Base-by-base conservation (phyloP, 2,888 invertebrate species). In the Lycophotia porphyrea region DNA sequence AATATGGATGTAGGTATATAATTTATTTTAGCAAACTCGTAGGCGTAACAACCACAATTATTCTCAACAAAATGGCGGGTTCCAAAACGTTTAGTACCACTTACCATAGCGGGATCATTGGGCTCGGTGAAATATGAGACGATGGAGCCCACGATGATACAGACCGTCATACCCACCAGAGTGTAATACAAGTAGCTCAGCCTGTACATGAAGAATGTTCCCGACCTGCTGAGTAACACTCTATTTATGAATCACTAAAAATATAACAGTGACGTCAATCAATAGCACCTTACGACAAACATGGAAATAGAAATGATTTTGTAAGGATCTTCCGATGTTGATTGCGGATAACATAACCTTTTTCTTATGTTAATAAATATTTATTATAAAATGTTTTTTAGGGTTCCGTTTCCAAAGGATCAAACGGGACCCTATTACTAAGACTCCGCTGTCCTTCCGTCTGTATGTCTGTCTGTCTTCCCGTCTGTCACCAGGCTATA, bases 181-280 rank as follows among this genome's bases (percentile, higher is more conserved):
- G 98, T 98, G 93, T 98, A 98, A 95, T 98, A 98, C 92, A 98
- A 96, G 93, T 98, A 98, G 24, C 98, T 98, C 90, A 98, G 92
- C 86, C 97, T 95, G 91, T 98, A 98, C 76, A 98, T 91, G 87
- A 97, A 95, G 91, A 97, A 97, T n/a, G 97, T 97, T 47, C 96
- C 95, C 60, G 97, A 97, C 86, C 97, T 97, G 94, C 84, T 76
- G 86, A 84, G 74, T 66, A 83, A 66, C 58, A 76, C 65, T 61
- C 60, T 55, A 70, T 76, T 74, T 81, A 74, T 68, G 11, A 52
- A 31, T 21, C 49, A 61, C 58, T 47, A 52, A 49, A 65, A 72
- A 80, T 84, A 83, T 64, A 58, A 65, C 21, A 21, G 13, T 60
- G 58, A 65, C n/a, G 31, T 60, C 47, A 21, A 58, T 60, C n/a